Base-by-base conservation (phyloP, 2,113 vertebrate genomes). In the Rhynchopsitta pachyrhyncha region DNA sequence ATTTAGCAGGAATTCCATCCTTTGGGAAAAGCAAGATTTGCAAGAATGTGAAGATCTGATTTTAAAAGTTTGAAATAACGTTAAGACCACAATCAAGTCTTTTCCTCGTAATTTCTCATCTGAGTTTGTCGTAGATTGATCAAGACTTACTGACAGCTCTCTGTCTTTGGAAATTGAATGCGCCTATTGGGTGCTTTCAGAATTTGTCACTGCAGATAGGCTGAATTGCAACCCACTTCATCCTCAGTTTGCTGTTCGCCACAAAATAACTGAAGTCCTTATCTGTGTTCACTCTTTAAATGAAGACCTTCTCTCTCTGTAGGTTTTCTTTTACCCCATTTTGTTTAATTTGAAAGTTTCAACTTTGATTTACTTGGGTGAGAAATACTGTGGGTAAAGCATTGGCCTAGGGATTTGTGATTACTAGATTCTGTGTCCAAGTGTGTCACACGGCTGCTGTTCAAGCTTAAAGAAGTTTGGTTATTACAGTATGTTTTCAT, bases 171-270 rank as follows among this genome's bases (percentile, higher is more conserved):
- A 39, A 82, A 39, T 11, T 19, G 33, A 49, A 39, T 47, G 31
- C 0, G 1, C 2, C 0, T 68, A 7, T 35, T 39, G 41, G 13
- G 3, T 64, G 39, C 39, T 89, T 79, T 31, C 15, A 2, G n/a
- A 4, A 19, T 64, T 89, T 62, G 2, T 52, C 50, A 24, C 37
- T 87, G 44, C 27, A 90, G 33, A 60, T 74, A 15, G 0, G 2
- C 50, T 82, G 33, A 5, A 15, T 82, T 67, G 22, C 39, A 66
- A 2, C 31, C 75, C 3, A 2, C 16, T 68, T 81, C 24, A 3
- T 35, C 11, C 41, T 78, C 0, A 5, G 3, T 74, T 59, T 76
- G 24, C 50, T 81, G 1, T 41, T 67, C 15, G 37, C 29, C 39
- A 10, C 18, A 37, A 37, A 76, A 79, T 53, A 28, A 15, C 44